A percentile compares a stretch with the other conserved stretches of the same genome.
Evolutionary conservation across 2,797 vertebrate species (phyloP).

Genomic region (Anolis apletophallus): DNA sequence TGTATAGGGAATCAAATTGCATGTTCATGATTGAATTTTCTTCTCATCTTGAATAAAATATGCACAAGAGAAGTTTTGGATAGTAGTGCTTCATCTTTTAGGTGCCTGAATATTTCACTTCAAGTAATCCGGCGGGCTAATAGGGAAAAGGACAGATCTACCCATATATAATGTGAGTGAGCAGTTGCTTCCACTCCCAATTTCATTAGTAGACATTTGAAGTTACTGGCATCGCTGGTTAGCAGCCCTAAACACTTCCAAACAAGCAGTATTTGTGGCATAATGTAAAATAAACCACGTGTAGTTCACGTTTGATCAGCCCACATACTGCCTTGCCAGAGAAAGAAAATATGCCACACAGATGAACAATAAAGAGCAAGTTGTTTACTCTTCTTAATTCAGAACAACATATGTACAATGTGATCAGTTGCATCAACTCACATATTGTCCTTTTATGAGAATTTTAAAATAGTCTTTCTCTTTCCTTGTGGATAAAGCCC

Average conservation of each 20-base stretch:
- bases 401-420: too few relatives aligned
- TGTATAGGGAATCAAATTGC: background rate
- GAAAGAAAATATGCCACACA: too few relatives aligned
- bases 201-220: background rate
- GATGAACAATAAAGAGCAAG: too few relatives aligned
- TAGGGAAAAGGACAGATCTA: background rate
- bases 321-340: too few relatives aligned
- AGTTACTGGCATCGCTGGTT: background rate
- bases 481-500: too few relatives aligned
- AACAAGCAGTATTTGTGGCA: too few relatives aligned
- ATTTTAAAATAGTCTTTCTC: too few relatives aligned
- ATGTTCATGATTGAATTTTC: background rate
- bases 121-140: background rate
- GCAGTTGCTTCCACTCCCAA: background rate
- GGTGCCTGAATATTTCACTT: background rate
- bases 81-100: slow-evolving; percentile 2
- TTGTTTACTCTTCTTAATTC: too few relatives aligned
- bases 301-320: too few relatives aligned
- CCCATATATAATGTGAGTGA: background rate
- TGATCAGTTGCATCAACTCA: too few relatives aligned
- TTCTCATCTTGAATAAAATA: background rate
- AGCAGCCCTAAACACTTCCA: background rate
- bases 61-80: background rate
- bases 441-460: too few relatives aligned
- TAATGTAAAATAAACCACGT: too few relatives aligned